Evolutionary conservation across 2,113 vertebrate genomes (phyloP).

Genomic region (Carlito syrichta): DNA sequence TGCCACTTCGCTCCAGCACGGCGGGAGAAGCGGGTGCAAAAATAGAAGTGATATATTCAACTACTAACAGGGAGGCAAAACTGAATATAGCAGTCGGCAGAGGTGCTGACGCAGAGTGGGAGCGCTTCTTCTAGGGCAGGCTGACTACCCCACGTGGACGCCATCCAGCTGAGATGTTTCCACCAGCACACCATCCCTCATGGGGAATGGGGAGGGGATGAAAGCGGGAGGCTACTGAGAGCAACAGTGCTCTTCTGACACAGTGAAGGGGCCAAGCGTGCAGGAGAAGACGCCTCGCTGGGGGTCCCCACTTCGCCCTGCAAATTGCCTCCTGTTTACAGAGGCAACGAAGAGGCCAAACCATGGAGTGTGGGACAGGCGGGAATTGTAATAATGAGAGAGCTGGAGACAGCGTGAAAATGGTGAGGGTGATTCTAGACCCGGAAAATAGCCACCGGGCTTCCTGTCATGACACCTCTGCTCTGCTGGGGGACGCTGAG

Average conservation of each 20-base stretch:
- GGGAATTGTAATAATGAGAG: background rate
- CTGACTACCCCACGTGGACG: background rate
- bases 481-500: background rate
- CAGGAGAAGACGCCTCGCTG: background rate
- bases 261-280: background rate
- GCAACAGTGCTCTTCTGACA: background rate
- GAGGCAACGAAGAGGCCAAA: background rate
- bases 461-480: background rate
- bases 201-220: background rate
- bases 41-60: conserved; percentile 63
- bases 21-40: conserved; percentile 51
- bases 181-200: background rate
- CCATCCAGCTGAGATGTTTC: background rate
- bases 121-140: background rate
- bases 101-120: background rate
- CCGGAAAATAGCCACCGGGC: conserved; percentile 23
- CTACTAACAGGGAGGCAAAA: conserved; percentile 48
- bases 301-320: background rate
- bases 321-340: background rate
- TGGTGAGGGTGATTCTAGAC: background rate
- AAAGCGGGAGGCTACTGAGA: background rate
- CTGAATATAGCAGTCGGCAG: conserved; percentile 19
- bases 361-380: background rate
- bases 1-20: conserved; percentile 45
- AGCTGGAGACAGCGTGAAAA: background rate